These are phyloP conservation scores for Clarias pachynema DNA, from an alignment of 2,797 vertebrate genomes.

Conservation along the genomic window DNA sequence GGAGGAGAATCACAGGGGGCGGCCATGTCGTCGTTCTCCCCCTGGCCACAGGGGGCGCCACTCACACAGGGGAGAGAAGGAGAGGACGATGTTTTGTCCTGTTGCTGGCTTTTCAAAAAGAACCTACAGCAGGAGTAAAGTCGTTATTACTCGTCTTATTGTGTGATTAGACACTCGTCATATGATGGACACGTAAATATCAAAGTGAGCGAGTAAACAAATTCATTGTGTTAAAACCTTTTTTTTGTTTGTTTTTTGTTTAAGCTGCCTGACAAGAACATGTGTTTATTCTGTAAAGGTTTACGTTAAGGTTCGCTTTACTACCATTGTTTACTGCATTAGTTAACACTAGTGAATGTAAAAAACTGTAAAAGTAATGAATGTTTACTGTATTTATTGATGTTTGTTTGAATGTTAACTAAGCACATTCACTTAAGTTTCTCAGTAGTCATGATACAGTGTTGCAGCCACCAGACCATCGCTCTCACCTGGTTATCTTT, in stretches of 20 bases:
- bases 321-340: not conserved
- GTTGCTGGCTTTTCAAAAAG: constrained; percentile 73
- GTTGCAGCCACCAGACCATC: no score
- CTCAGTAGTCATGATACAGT: no score
- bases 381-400: not conserved
- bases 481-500: constrained; percentile 67
- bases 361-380: not conserved
- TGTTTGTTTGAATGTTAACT: no score
- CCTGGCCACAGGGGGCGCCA: constrained; percentile 67
- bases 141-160: no score
- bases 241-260: not conserved
- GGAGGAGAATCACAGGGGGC: constrained; percentile 69
- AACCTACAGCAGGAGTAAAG: constrained; percentile 67
- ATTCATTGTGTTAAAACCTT: not conserved
- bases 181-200: not conserved
- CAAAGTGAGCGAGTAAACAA: not conserved
- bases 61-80: constrained; percentile 62
- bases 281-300: not conserved
- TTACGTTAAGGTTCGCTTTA: not conserved
- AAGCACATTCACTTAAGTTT: no score
- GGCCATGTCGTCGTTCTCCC: constrained; percentile 58
- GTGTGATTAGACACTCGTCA: not conserved
- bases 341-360: not conserved
- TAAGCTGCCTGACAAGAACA: not conserved
- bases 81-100: constrained; percentile 67